A percentile compares a stretch with the other conserved stretches of the same genome.
phyloP scores from a whole-genome alignment of 2,113 vertebrate genomes.

The Brachyhypopomus occidentalis region DNA sequence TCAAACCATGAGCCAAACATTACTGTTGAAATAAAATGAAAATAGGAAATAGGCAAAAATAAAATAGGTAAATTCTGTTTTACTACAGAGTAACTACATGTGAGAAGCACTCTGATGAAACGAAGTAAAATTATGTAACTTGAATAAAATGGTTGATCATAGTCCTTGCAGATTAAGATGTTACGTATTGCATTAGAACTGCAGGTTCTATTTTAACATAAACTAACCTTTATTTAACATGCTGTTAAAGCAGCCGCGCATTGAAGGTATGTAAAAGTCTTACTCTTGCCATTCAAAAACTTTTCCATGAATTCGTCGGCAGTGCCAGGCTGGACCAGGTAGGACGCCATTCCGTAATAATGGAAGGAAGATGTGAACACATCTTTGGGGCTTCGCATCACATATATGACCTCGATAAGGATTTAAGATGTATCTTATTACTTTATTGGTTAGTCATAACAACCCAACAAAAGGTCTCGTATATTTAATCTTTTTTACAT shows the following conservation, averaged over 20 bases:
- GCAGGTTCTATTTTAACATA: no score
- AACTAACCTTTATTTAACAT: no score
- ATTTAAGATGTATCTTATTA: not conserved
- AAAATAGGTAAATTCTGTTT: not conserved
- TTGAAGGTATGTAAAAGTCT: not conserved
- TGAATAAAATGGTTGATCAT: no score
- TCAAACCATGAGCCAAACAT: constrained; percentile 76
- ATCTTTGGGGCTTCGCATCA: constrained; percentile 74
- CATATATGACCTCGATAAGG: constrained; percentile 68
- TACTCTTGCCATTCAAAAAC: constrained; percentile 73
- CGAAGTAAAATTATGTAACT: no score
- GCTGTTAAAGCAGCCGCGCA: no score
- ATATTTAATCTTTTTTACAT: no score
- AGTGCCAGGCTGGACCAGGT: constrained; percentile 65
- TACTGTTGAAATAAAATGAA: constrained; percentile 54
- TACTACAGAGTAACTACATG: not conserved
- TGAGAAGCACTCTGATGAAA: not conserved
- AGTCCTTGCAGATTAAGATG: no score
- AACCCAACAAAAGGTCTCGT: no score
- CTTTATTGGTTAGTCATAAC: not conserved
- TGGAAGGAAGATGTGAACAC: constrained; percentile 72
- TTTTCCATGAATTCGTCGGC: constrained; percentile 68
- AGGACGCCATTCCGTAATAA: constrained; percentile 61
- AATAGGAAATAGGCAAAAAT: not conserved
- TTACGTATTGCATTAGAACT: no score